Conservation (phyloP, 2,113 vertebrate genomes). For the Lophochroa leadbeateri region DNA sequence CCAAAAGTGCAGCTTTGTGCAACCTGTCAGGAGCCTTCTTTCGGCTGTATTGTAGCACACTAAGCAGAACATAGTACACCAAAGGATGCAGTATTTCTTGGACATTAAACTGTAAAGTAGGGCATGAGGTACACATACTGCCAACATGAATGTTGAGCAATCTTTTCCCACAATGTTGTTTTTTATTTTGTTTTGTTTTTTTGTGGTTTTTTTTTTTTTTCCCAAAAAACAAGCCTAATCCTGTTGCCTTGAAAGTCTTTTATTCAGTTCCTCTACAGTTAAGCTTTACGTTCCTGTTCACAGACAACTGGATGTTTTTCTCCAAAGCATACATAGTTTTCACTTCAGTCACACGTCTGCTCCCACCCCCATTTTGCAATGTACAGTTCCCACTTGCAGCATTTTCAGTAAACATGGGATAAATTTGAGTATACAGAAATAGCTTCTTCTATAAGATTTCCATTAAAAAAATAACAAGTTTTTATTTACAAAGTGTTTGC, state of each 20-base stretch:
- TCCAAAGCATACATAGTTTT: neutral
- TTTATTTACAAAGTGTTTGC: conserved; percentile 78
- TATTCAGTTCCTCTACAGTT: conserved; percentile 56
- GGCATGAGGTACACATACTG: neutral
- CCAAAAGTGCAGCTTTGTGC: no score
- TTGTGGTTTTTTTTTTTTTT: neutral
- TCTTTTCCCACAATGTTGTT: neutral
- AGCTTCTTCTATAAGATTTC: conserved; percentile 79
- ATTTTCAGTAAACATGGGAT: conserved; percentile 67
- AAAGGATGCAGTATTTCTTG: neutral
- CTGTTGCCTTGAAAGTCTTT: conserved; percentile 58
- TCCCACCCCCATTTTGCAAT: neutral
- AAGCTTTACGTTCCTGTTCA: conserved; percentile 10
- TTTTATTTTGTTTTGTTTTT: no score
- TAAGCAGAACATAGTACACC: no score
- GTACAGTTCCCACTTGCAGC: conserved; percentile 34
- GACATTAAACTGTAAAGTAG: neutral
- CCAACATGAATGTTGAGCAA: neutral
- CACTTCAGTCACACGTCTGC: neutral
- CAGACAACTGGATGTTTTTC: conserved; percentile 10
- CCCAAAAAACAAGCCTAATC: neutral
- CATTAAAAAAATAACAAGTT: conserved; percentile 79
- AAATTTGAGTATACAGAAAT: conserved; percentile 73
- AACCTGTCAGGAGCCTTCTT: no score
- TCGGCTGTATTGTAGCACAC: no score